Evolutionary conservation across 2,797 vertebrate genomes (phyloP).

Genomic region (Menidia menidia): DNA sequence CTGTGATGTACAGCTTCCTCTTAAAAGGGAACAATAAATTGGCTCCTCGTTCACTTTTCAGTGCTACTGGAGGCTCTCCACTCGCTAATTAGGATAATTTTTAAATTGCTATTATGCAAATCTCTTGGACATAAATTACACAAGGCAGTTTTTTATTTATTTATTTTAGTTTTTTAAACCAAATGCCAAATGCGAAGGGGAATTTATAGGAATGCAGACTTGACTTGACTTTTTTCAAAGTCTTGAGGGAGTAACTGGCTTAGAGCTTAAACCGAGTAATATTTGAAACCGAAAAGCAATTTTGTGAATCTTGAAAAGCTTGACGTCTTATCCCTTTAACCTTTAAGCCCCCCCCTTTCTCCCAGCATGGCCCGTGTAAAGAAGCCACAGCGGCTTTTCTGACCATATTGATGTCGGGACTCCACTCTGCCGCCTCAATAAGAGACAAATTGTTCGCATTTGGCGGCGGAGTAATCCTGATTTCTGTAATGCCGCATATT

Average conservation of each 20-base stretch:
- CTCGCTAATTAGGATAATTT: constrained; percentile 66
- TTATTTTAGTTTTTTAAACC: not conserved
- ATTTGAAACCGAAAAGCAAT: constrained; percentile 40
- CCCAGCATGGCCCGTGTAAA: constrained; percentile 25
- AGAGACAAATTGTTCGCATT: constrained; percentile 42
- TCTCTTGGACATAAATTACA: constrained; percentile 56
- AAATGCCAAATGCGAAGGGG: constrained; percentile 35
- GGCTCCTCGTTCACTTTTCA: constrained; percentile 52
- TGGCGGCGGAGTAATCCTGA: constrained; percentile 71
- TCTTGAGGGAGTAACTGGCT: constrained; percentile 13
- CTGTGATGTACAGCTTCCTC: constrained; percentile 34
- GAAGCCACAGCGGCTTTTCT: constrained; percentile 57
- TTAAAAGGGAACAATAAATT: constrained; percentile 59
- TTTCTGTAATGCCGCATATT: constrained; percentile 62
- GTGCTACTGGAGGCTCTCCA: constrained; percentile 63
- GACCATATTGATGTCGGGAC: constrained; percentile 64
- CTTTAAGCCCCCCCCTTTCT: constrained; percentile 15
- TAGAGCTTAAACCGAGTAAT: constrained; percentile 22
- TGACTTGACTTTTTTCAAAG: constrained; percentile 13
- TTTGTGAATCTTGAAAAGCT: constrained; percentile 34
- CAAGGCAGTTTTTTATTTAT: constrained; percentile 11
- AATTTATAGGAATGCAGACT: constrained; percentile 35
- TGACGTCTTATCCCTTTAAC: constrained; percentile 14
- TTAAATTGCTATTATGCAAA: constrained; percentile 44
- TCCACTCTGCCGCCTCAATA: constrained; percentile 24